A percentile compares a stretch with the other conserved stretches of the same genome.
phyloP scores from a whole-genome alignment of 2,797 vertebrate genomes.

The Simalia tracyae region DNA sequence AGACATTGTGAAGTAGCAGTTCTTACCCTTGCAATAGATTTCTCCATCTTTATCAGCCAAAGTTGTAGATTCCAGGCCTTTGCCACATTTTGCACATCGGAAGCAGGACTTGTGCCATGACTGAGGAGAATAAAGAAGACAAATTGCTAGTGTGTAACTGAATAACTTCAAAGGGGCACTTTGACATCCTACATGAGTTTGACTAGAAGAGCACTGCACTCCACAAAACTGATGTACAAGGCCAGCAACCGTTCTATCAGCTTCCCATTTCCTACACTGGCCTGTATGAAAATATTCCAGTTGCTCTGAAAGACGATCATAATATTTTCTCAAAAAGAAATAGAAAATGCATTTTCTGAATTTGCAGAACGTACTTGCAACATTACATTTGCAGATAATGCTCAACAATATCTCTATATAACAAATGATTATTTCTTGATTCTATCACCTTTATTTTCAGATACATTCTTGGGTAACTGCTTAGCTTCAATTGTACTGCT shows the following conservation, averaged over 20 bases:
- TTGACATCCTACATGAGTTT: neutral
- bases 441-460: neutral
- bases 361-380: neutral
- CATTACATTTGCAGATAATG: neutral
- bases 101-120: constrained; percentile 95
- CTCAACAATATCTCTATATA: neutral
- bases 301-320: neutral
- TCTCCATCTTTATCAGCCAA: constrained; percentile 94
- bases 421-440: neutral
- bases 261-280: neutral
- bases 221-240: neutral
- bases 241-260: neutral
- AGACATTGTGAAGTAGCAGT: neutral
- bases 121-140: constrained; percentile 67
- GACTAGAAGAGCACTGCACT: neutral
- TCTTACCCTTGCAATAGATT: constrained; percentile 87
- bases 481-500: neutral
- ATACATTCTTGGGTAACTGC: neutral
- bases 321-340: neutral
- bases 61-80: constrained; percentile 93
- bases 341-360: neutral
- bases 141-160: neutral
- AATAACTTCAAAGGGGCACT: neutral
- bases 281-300: neutral
- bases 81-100: constrained; percentile 89